phyloP scores from a whole-genome alignment of 2,888 invertebrate genomes.

The Nemotelus nigrinus region DNA sequence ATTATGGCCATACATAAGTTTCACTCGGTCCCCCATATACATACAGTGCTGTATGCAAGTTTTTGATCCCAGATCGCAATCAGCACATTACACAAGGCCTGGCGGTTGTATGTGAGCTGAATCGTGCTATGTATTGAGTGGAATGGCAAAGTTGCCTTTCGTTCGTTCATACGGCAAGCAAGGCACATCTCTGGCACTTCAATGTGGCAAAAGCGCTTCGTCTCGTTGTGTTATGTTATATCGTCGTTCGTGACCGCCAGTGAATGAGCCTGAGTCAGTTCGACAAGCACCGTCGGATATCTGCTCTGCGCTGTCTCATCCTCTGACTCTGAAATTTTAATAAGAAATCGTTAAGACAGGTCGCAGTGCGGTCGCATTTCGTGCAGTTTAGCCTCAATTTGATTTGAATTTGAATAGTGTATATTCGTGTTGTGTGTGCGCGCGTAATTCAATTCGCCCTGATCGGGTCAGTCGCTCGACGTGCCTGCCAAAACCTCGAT shows the following conservation, averaged over 20 bases:
- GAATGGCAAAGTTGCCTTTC: constrained; percentile 21
- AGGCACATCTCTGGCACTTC: background rate
- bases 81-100: constrained; percentile 2
- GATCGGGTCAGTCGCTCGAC: constrained; percentile 2
- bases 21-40: background rate
- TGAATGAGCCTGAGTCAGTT: constrained; percentile 27
- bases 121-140: constrained; percentile 1
- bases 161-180: background rate
- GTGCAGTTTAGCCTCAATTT: constrained; percentile 34
- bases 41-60: constrained; percentile 30
- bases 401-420: constrained; percentile 17
- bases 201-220: too few species aligned
- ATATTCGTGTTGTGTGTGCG: constrained; percentile 28
- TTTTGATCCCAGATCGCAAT: constrained; percentile 5
- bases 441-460: constrained; percentile 34
- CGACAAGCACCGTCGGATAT: too few species aligned
- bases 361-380: constrained; percentile 24
- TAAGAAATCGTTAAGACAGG: constrained; percentile 26
- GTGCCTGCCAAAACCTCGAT: constrained; percentile 11
- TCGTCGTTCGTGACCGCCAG: background rate
- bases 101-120: background rate
- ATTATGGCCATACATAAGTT: too few species aligned
- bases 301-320: too few species aligned
- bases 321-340: constrained; percentile 5
- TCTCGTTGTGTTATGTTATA: too few species aligned